phyloP scores from a whole-genome alignment of 2,888 invertebrate species.

The Pheosia gnoma region DNA sequence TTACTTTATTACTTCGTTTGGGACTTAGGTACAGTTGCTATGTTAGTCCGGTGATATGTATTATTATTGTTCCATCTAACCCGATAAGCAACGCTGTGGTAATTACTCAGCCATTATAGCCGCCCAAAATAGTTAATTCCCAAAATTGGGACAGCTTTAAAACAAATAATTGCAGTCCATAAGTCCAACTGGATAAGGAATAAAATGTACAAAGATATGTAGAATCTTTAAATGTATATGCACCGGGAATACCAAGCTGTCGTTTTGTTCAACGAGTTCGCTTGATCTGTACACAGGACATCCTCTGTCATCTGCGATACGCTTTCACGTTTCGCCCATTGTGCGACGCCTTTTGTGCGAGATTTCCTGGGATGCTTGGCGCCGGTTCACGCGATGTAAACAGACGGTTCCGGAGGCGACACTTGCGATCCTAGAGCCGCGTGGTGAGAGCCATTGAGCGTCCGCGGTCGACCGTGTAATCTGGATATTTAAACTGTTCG shows the following conservation, averaged over 20 bases:
- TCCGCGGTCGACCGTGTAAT: slow-evolving; percentile 17
- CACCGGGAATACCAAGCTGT: neutral
- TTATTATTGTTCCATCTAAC: no score
- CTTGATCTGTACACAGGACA: neutral
- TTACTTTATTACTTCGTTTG: no score
- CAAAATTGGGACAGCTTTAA: no score
- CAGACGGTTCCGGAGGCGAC: slow-evolving; percentile 28
- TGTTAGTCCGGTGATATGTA: no score
- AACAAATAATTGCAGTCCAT: no score
- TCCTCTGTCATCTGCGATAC: slow-evolving; percentile 50
- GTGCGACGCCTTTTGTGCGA: slow-evolving; percentile 13
- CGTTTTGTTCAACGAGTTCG: neutral
- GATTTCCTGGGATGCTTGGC: slow-evolving; percentile 33
- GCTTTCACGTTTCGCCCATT: slow-evolving; percentile 34
- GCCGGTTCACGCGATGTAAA: slow-evolving; percentile 25
- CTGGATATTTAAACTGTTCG: slow-evolving; percentile 1
- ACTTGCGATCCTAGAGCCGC: slow-evolving; percentile 24
- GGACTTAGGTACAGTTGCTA: no score
- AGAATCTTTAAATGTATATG: no score
- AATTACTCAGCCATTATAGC: no score
- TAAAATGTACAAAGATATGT: no score
- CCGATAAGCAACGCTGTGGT: no score
- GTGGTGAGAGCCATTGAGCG: slow-evolving; percentile 8
- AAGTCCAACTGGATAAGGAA: no score
- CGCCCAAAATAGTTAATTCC: no score